These are phyloP conservation scores for Todus mexicanus DNA, from an alignment of 2,797 vertebrate species.

Conservation along the genomic window DNA sequence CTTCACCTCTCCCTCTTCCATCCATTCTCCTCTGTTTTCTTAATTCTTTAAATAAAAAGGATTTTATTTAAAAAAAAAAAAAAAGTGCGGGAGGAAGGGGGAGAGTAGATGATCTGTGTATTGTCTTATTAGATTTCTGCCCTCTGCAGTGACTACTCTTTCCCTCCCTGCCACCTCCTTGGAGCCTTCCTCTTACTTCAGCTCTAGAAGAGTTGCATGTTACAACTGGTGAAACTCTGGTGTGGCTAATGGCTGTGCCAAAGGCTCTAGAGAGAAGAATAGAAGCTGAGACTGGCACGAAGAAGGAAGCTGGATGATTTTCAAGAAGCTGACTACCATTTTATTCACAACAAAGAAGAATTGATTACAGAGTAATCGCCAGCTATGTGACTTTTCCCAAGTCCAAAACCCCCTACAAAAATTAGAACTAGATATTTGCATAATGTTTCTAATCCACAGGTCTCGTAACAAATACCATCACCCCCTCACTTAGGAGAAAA, in stretches of 20 bases:
- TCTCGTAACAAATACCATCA: neutral
- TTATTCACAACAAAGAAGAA: constrained; percentile 16
- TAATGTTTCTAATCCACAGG: neutral
- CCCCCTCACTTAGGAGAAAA: neutral
- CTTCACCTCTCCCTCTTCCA: neutral
- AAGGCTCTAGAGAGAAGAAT: constrained; percentile 8
- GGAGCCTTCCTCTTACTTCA: neutral
- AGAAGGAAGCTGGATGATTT: constrained; percentile 49
- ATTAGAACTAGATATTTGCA: neutral
- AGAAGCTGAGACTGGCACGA: constrained; percentile 35
- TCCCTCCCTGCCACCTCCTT: neutral
- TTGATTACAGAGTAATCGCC: neutral
- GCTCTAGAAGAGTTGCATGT: constrained; percentile 17
- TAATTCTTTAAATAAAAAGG: neutral
- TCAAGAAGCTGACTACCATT: constrained; percentile 40
- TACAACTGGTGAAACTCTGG: constrained; percentile 33
- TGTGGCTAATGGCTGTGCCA: constrained; percentile 32
- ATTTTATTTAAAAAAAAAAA: no score
- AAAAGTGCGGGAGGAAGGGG: rapidly evolving
- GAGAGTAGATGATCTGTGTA: neutral
- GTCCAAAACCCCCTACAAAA: neutral
- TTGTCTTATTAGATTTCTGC: neutral
- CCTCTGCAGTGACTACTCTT: neutral
- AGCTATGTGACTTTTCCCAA: neutral
- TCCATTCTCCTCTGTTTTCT: neutral